phyloP scores from a whole-genome alignment of 2,888 invertebrate species.

The Scaptomyza cyrtandrae region DNA sequence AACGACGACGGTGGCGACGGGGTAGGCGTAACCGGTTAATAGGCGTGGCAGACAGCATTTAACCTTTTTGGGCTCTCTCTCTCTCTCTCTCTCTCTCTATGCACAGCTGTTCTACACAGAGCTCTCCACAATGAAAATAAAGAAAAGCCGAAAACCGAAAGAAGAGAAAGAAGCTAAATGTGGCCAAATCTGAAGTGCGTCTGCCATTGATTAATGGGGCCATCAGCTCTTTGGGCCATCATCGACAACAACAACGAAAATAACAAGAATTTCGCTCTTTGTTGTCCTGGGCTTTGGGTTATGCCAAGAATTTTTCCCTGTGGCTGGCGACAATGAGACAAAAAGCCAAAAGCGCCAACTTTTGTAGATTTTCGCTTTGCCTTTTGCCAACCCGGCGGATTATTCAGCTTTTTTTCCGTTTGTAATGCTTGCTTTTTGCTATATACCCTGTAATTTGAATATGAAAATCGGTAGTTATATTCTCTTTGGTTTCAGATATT shows the following conservation, averaged over 20 bases:
- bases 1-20: not conserved
- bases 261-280: not conserved
- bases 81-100: too few species aligned
- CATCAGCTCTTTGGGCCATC: conserved; percentile 42
- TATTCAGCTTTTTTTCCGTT: conserved; percentile 22
- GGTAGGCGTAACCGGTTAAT: not conserved
- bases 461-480: too few species aligned
- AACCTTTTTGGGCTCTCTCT: conserved; percentile 45
- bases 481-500: too few species aligned
- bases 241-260: conserved; percentile 32
- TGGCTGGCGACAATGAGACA: conserved; percentile 58
- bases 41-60: conserved; percentile 43
- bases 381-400: conserved; percentile 15
- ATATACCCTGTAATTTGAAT: conserved; percentile 17
- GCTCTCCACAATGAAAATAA: conserved; percentile 7
- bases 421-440: not conserved
- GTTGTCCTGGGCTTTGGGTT: conserved; percentile 10
- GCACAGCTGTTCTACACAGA: not conserved
- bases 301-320: conserved; percentile 52
- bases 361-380: conserved; percentile 45
- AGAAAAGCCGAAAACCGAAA: conserved; percentile 1
- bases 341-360: conserved; percentile 47
- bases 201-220: conserved; percentile 81
- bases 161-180: conserved; percentile 6
- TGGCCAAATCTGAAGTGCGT: conserved; percentile 46